phyloP scores from a whole-genome alignment of 2,113 vertebrate genomes.

The Pontoporia blainvillei region DNA sequence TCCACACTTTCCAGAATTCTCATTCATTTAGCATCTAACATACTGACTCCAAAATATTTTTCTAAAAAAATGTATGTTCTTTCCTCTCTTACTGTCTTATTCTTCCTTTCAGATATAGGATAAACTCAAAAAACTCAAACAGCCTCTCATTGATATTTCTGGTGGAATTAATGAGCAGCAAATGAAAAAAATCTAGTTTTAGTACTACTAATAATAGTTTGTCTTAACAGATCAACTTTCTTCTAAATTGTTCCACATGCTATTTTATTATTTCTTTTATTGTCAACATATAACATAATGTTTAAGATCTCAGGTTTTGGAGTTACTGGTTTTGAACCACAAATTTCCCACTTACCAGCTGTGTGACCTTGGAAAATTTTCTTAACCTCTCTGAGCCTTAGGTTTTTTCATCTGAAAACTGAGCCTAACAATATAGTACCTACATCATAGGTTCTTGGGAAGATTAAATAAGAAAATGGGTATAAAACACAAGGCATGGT shows the following conservation, averaged over 20 bases:
- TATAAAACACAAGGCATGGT: neutral
- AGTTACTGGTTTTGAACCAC: neutral
- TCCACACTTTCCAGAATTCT: neutral
- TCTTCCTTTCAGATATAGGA: neutral
- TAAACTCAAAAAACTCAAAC: neutral
- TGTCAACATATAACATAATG: neutral
- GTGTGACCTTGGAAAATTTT: neutral
- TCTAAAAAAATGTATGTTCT: neutral
- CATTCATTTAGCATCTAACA: neutral
- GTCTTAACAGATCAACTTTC: neutral
- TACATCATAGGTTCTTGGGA: neutral
- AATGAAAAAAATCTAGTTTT: neutral
- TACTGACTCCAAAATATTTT: neutral
- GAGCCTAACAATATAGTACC: neutral
- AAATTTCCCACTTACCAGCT: neutral
- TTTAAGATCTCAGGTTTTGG: neutral
- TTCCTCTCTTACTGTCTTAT: neutral
- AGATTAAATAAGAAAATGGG: neutral
- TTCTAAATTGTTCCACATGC: neutral
- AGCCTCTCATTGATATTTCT: neutral
- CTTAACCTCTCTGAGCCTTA: neutral
- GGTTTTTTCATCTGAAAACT: neutral
- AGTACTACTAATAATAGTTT: neutral
- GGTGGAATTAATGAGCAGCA: neutral
- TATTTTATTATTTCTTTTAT: neutral